phyloP scores from a whole-genome alignment of 2,888 invertebrate genomes.

The Galeruca laticollis region DNA sequence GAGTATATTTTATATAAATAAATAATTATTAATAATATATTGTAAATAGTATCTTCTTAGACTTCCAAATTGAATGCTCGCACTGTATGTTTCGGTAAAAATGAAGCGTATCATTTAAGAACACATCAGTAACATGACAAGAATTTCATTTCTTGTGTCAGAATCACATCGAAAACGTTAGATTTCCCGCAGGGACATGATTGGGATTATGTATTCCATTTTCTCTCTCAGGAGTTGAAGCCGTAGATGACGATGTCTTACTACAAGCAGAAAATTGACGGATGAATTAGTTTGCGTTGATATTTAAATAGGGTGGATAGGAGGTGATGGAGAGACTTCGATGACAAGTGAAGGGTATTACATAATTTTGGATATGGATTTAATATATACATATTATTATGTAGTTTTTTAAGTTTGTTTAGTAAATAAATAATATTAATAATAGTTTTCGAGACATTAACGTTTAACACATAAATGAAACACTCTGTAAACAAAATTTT shows the following conservation, averaged over 20 bases:
- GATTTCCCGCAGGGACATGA: slow-evolving; percentile 59
- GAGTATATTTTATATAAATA: no score
- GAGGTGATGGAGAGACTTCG: slow-evolving; percentile 11
- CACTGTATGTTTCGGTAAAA: background rate
- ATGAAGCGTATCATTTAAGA: slow-evolving; percentile 2
- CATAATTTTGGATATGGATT: slow-evolving; percentile 12
- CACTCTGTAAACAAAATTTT: no score
- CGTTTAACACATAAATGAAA: no score
- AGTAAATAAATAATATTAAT: no score
- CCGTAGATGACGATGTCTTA: slow-evolving; percentile 39
- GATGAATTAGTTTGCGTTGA: slow-evolving; percentile 41
- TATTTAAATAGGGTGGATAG: slow-evolving; percentile 27
- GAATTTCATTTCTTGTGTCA: slow-evolving; percentile 63
- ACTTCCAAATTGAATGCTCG: no score
- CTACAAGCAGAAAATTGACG: slow-evolving; percentile 38
- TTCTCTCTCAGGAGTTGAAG: slow-evolving; percentile 39
- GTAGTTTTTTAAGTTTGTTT: no score
- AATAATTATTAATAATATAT: no score
- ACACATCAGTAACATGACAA: slow-evolving; percentile 58
- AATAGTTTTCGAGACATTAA: no score
- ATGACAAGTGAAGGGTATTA: slow-evolving; percentile 23
- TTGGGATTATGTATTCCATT: slow-evolving; percentile 59
- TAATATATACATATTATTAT: no score
- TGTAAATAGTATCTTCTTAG: no score
- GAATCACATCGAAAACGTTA: slow-evolving; percentile 60